Conservation (phyloP, 1,140 invertebrate genomes). For the Chironomus striatipennis region DNA sequence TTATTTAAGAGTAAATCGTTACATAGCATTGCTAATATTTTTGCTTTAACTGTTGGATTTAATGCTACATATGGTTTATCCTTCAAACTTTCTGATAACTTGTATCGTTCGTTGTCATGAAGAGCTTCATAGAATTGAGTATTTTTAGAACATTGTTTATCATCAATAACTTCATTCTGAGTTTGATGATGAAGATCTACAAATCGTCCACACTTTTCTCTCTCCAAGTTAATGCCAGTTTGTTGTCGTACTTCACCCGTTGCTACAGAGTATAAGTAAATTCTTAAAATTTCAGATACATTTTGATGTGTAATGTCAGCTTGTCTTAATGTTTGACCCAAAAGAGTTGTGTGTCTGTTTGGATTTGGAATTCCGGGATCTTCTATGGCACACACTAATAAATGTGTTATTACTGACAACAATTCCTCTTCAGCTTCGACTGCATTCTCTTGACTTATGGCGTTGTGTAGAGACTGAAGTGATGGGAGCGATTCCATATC, state of each 20-base stretch:
- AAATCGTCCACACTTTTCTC: constrained; percentile 63
- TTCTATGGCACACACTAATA: constrained; percentile 86
- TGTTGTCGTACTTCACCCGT: constrained; percentile 76
- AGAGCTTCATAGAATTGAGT: constrained; percentile 65
- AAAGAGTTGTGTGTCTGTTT: constrained; percentile 71
- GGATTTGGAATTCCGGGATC: constrained; percentile 90
- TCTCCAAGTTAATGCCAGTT: constrained; percentile 63
- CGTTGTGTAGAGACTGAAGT: constrained; percentile 76
- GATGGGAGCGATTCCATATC: constrained; percentile 82
- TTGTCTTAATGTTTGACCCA: constrained; percentile 84
- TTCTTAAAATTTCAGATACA: constrained; percentile 83
- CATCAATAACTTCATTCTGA: constrained; percentile 45
- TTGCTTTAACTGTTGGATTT: constrained; percentile 76
- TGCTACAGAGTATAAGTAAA: constrained; percentile 80
- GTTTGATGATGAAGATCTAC: constrained; percentile 71
- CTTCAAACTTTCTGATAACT: constrained; percentile 56
- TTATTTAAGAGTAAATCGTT: constrained; percentile 91
- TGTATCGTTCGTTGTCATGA: constrained; percentile 66
- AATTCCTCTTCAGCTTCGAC: constrained; percentile 78
- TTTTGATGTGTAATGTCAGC: constrained; percentile 86
- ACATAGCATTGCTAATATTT: constrained; percentile 82
- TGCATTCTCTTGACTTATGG: constrained; percentile 62
- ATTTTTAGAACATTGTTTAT: constrained; percentile 57
- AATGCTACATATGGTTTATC: constrained; percentile 78
- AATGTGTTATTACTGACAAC: constrained; percentile 77